Conservation (phyloP, 1,140 invertebrate genomes). For the Druon quercuslanigerum region DNA sequence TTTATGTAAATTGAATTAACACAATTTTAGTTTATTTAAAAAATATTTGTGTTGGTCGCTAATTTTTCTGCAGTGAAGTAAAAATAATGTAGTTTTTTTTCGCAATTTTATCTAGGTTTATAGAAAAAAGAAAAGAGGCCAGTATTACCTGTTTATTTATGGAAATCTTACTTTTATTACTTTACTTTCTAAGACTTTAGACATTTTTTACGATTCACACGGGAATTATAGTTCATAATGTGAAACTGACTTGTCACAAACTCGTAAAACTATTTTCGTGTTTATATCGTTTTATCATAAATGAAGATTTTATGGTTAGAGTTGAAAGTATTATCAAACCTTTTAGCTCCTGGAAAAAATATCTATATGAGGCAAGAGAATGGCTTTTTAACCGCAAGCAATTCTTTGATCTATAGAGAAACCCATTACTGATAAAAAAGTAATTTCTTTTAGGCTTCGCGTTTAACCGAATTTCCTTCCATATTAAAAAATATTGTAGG, state of each 20-base stretch:
- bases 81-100: not conserved
- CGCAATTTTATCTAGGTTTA: not conserved
- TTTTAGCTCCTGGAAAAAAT: conserved; percentile 16
- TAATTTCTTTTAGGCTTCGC: not conserved
- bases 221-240: conserved; percentile 18
- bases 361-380: conserved; percentile 3
- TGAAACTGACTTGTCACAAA: not conserved
- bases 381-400: conserved; percentile 12
- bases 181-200: conserved; percentile 18
- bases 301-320: not conserved
- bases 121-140: not conserved
- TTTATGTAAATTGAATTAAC: no score
- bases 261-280: not conserved
- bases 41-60: not conserved
- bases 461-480: not conserved
- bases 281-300: conserved; percentile 2
- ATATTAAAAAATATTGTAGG: not conserved
- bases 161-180: not conserved
- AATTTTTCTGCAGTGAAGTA: not conserved
- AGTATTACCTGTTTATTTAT: not conserved
- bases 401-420: not conserved
- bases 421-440: not conserved
- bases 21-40: no score
- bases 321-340: not conserved
- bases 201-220: conserved; percentile 14